Conservation (phyloP, 2,888 invertebrate species). For the Tillus elongatus region DNA sequence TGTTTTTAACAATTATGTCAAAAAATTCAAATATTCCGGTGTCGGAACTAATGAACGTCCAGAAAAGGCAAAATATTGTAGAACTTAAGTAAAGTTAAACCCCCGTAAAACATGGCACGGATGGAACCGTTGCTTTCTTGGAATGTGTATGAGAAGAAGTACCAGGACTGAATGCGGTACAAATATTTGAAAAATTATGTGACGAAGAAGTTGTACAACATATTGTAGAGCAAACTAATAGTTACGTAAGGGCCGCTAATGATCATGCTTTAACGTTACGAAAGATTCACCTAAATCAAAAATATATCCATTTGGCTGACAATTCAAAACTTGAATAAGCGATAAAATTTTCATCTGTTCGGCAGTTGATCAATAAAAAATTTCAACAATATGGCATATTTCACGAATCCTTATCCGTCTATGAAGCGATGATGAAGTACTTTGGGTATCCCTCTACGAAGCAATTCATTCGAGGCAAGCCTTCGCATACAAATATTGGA, state of each 20-base stretch:
- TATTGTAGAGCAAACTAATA: neutral
- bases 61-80: too few species aligned
- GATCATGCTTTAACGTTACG: too few species aligned
- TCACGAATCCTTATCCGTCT: neutral
- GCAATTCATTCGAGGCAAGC: constrained; percentile 6
- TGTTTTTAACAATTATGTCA: too few species aligned
- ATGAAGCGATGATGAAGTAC: constrained; percentile 5
- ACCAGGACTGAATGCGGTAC: neutral
- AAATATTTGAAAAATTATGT: constrained; percentile 1
- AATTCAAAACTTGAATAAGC: constrained; percentile 11
- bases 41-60: too few species aligned
- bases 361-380: constrained; percentile 10
- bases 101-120: too few species aligned
- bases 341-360: constrained; percentile 12
- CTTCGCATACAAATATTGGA: constrained; percentile 5
- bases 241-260: neutral
- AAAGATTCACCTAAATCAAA: too few species aligned
- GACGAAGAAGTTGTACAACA: neutral
- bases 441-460: constrained; percentile 5
- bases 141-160: neutral
- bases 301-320: constrained; percentile 11
- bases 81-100: too few species aligned
- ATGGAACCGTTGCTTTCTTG: too few species aligned
- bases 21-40: too few species aligned
- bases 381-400: constrained; percentile 7